These are phyloP conservation scores for Platycheirus rosarum DNA, from an alignment of 2,888 invertebrate species.

Conservation along the genomic window DNA sequence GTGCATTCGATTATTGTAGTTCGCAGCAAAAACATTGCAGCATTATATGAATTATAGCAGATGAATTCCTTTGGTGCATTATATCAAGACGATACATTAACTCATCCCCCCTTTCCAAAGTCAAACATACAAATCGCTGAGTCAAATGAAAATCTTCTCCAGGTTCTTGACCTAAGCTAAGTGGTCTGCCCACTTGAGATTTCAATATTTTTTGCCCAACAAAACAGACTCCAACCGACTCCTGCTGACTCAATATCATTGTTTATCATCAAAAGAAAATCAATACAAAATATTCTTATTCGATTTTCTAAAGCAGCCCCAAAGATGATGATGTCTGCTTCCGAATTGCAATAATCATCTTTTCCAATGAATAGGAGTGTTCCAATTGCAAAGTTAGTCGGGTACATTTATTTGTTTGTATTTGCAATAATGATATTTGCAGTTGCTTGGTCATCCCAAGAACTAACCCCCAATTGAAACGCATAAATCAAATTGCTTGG, in stretches of 20 bases:
- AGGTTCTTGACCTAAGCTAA: constrained; percentile 14
- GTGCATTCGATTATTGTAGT: no score
- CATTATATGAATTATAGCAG: no score
- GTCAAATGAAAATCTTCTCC: background rate
- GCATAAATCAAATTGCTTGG: constrained; percentile 9
- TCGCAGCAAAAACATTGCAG: background rate
- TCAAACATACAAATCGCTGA: no score
- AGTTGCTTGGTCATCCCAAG: background rate
- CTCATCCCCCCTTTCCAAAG: no score
- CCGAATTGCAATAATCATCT: background rate
- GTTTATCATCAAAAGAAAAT: constrained; percentile 12
- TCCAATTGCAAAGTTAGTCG: no score
- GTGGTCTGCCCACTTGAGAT: background rate
- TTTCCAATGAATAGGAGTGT: constrained; percentile 13
- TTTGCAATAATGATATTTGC: constrained; percentile 13
- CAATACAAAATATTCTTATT: background rate
- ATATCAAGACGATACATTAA: no score
- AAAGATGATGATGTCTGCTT: background rate
- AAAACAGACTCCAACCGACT: background rate
- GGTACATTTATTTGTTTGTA: background rate
- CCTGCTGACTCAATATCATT: constrained; percentile 3
- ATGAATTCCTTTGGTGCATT: no score
- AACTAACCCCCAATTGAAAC: constrained; percentile 15
- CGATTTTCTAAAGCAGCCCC: background rate
- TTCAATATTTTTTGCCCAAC: background rate